A percentile compares a stretch with the other conserved stretches of the same genome.
phyloP scores from a whole-genome alignment of 2,113 vertebrate genomes.

The Eulemur rufifrons region DNA sequence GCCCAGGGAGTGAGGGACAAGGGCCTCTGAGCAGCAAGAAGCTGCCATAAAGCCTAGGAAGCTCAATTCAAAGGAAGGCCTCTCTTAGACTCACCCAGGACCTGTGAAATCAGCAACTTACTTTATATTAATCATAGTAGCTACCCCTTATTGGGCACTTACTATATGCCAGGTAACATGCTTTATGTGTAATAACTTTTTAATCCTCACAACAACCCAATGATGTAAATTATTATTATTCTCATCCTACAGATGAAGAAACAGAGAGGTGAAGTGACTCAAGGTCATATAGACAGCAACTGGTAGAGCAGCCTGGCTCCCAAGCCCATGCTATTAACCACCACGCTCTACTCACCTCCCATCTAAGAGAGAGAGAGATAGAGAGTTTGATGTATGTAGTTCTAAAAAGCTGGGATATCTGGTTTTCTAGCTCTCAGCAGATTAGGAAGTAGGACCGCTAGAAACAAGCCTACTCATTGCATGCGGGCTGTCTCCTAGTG shows the following conservation, averaged over 20 bases:
- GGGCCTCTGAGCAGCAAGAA: background rate
- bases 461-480: background rate
- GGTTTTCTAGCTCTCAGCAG: background rate
- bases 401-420: background rate
- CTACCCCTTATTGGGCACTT: background rate
- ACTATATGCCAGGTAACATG: background rate
- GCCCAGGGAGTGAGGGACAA: background rate
- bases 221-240: background rate
- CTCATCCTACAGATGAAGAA: slow-evolving; percentile 22
- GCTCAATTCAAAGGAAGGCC: background rate
- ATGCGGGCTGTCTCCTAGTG: background rate
- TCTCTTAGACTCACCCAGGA: background rate
- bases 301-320: background rate
- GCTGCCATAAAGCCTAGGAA: background rate
- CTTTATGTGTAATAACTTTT: background rate
- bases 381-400: background rate
- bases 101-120: background rate
- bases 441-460: background rate
- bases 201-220: background rate
- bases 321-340: background rate
- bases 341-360: background rate
- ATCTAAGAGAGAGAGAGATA: background rate
- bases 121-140: background rate
- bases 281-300: background rate
- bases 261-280: background rate